phyloP scores from a whole-genome alignment of 1,140 invertebrate genomes.

The Atta cephalotes region DNA sequence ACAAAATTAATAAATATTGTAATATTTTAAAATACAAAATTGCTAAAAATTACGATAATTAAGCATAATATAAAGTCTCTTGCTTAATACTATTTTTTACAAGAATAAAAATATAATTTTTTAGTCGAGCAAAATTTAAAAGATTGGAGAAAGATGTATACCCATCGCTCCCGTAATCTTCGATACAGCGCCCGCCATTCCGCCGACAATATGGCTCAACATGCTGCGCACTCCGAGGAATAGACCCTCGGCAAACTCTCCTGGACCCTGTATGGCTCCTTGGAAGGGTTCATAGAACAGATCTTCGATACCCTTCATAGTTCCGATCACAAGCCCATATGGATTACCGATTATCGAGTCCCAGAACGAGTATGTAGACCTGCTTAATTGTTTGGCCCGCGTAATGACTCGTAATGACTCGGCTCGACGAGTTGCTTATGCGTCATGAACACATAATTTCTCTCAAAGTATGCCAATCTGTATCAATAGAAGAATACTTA shows the following conservation, averaged over 20 bases:
- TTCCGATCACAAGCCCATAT: slow-evolving; percentile 96
- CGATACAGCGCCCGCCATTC: slow-evolving; percentile 98
- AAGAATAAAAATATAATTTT: neutral
- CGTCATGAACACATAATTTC: slow-evolving; percentile 95
- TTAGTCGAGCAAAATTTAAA: neutral
- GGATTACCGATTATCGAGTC: slow-evolving; percentile 99
- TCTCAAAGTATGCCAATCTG: slow-evolving; percentile 97
- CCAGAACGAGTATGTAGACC: slow-evolving; percentile 98
- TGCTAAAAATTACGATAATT: neutral
- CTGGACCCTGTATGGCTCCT: slow-evolving; percentile 99
- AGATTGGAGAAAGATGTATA: slow-evolving; percentile 79
- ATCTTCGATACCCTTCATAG: slow-evolving; percentile 98
- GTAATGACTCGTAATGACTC: slow-evolving; percentile 97
- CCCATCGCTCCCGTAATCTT: slow-evolving; percentile 97
- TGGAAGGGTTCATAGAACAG: slow-evolving; percentile 99
- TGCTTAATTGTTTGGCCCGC: slow-evolving; percentile 96
- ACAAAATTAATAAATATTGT: slow-evolving; percentile 32
- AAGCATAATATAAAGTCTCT: neutral
- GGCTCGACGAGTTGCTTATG: slow-evolving; percentile 95
- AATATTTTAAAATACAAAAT: neutral
- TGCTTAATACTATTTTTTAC: neutral
- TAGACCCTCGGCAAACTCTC: slow-evolving; percentile 98
- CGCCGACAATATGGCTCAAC: slow-evolving; percentile 98
- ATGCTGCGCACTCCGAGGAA: slow-evolving; percentile 96
- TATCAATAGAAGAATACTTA: slow-evolving; percentile 29